Percentiles rank a stretch among this genome's conserved stretches.
These are phyloP conservation scores for Olivierus martensii DNA, from an alignment of 1,140 invertebrate species.

Conservation along the genomic window DNA sequence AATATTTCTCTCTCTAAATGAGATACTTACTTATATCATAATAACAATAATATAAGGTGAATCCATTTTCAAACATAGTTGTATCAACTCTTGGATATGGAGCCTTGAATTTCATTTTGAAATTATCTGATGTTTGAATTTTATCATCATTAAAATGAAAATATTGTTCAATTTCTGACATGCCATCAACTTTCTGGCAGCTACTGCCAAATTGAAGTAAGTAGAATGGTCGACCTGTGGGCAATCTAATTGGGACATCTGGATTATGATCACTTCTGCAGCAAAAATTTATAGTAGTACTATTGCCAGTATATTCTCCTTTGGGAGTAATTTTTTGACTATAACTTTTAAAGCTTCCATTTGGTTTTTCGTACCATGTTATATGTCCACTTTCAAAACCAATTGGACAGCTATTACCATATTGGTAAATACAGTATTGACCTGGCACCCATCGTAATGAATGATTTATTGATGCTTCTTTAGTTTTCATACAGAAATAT, in stretches of 20 bases:
- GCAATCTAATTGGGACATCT: conserved; percentile 19
- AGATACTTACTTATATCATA: conserved; percentile 22
- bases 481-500: conserved; percentile 21
- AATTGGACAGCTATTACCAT: conserved; percentile 20
- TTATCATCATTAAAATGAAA: conserved; percentile 25
- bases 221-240: conserved; percentile 23
- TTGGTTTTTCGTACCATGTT: conserved; percentile 18
- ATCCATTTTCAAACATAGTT: conserved; percentile 21
- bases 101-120: conserved; percentile 12
- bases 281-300: conserved; percentile 23
- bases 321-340: conserved; percentile 13
- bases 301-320: conserved; percentile 19
- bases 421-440: conserved; percentile 25
- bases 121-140: background rate
- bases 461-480: background rate
- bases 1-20: no score
- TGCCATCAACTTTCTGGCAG: conserved; percentile 24
- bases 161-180: conserved; percentile 22
- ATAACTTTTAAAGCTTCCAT: background rate
- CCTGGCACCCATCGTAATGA: conserved; percentile 16
- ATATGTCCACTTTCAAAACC: conserved; percentile 22
- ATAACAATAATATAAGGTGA: conserved; percentile 24
- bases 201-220: conserved; percentile 22
- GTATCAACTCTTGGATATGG: conserved; percentile 20
- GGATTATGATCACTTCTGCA: conserved; percentile 22